A percentile compares a stretch with the other conserved stretches of the same genome.
Evolutionary conservation across 1,140 invertebrate genomes (phyloP).

Genomic region (Macrobrachium nipponense): DNA sequence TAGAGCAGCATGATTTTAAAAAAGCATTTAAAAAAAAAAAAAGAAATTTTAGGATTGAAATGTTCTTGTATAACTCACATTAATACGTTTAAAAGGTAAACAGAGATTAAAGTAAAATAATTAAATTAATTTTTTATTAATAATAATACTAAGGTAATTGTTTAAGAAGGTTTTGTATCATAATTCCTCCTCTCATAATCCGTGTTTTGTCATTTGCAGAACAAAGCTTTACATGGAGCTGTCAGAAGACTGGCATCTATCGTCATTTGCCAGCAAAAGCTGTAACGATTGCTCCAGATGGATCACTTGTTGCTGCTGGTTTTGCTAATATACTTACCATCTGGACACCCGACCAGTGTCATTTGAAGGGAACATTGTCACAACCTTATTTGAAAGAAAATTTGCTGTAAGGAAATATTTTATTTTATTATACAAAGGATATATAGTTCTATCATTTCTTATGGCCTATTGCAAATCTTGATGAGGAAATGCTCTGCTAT

Average conservation of each 20-base stretch:
- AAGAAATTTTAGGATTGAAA: not conserved
- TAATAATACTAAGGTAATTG: no score
- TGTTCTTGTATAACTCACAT: not conserved
- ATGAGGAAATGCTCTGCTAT: no score
- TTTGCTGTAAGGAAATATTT: constrained; percentile 65
- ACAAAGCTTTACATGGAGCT: constrained; percentile 73
- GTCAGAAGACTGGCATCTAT: constrained; percentile 76
- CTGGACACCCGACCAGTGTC: constrained; percentile 73
- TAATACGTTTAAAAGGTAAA: not conserved
- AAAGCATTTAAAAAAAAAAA: not conserved
- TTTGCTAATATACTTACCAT: constrained; percentile 80
- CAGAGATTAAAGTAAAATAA: not conserved
- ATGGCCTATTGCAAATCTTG: no score
- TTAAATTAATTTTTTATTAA: no score
- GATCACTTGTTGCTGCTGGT: constrained; percentile 79
- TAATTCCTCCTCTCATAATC: not conserved
- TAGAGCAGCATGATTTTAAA: not conserved
- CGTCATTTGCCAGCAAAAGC: constrained; percentile 72
- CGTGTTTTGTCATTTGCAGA: constrained; percentile 1
- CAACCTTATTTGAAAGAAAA: constrained; percentile 61
- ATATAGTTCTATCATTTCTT: no score
- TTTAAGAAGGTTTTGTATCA: not conserved
- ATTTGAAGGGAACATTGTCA: constrained; percentile 72
- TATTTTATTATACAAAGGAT: not conserved
- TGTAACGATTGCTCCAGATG: constrained; percentile 80